phyloP scores from a whole-genome alignment of 2,888 invertebrate species.

The Magallana nippona region DNA sequence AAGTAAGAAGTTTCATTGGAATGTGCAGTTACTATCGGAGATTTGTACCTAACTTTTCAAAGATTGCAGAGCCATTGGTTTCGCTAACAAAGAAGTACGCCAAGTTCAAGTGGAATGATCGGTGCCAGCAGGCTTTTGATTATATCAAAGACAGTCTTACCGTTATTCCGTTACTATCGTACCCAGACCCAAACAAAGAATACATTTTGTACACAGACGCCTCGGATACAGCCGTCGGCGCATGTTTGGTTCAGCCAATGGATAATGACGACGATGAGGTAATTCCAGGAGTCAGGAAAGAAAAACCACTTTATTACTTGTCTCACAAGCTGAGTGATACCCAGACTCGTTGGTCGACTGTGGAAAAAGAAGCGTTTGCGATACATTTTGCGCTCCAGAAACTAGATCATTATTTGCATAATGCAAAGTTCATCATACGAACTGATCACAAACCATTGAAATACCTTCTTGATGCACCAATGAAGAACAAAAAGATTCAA shows the following conservation, averaged over 20 bases:
- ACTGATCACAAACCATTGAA: conserved; percentile 44
- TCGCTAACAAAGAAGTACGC: conserved; percentile 52
- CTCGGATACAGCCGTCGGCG: conserved; percentile 17
- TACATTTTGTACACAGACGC: conserved; percentile 41
- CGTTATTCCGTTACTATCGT: conserved; percentile 48
- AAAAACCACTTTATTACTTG: conserved; percentile 38
- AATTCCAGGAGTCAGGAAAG: neutral
- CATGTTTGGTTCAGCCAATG: conserved; percentile 13
- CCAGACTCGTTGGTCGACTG: conserved; percentile 40
- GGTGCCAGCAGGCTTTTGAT: conserved; percentile 49
- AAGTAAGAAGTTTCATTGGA: conserved; percentile 54
- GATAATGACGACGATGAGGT: too few relatives aligned
- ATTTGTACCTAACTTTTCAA: conserved; percentile 53
- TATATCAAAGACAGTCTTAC: conserved; percentile 50
- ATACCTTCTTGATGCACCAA: conserved; percentile 42
- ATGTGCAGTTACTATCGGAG: conserved; percentile 55
- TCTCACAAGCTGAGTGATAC: conserved; percentile 41
- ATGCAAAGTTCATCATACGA: conserved; percentile 26
- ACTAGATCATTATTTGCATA: conserved; percentile 43
- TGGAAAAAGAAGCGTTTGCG: conserved; percentile 39
- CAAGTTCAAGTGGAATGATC: conserved; percentile 49
- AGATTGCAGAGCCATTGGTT: conserved; percentile 51
- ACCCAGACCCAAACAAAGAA: conserved; percentile 42
- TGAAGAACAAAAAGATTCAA: conserved; percentile 43
- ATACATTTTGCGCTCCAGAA: conserved; percentile 39